Evolutionary conservation across 1,140 invertebrate species (phyloP).

Genomic region (Goniozus legneri): DNA sequence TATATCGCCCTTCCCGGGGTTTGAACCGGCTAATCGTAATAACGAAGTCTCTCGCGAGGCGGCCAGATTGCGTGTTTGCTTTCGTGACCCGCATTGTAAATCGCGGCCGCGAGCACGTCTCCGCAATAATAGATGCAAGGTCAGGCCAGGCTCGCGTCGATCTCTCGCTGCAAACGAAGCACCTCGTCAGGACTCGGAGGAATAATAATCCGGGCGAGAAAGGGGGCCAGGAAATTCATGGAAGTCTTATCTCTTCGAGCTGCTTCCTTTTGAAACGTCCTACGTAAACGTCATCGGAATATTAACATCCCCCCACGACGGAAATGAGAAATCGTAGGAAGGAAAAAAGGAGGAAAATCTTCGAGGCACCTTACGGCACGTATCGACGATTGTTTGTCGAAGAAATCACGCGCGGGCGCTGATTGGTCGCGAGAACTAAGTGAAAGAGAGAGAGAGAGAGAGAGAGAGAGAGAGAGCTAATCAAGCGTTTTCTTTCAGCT

Average conservation of each 20-base stretch:
- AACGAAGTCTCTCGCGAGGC: neutral
- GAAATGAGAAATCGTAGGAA: too few relatives aligned
- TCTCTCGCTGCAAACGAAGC: neutral
- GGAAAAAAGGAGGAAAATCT: too few relatives aligned
- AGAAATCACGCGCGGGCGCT: too few relatives aligned
- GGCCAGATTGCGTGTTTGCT: too few relatives aligned
- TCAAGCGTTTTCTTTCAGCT: too few relatives aligned
- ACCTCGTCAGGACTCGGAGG: neutral
- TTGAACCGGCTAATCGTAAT: too few relatives aligned
- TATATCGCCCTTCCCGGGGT: too few relatives aligned
- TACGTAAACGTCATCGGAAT: conserved; percentile 17
- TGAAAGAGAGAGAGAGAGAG: too few relatives aligned
- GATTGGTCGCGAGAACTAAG: too few relatives aligned
- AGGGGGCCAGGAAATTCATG: conserved; percentile 7
- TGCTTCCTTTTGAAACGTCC: conserved; percentile 15
- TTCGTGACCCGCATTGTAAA: conserved; percentile 1
- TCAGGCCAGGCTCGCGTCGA: neutral
- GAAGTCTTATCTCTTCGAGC: conserved; percentile 17
- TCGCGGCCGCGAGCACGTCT: conserved; percentile 13
- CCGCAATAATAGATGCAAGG: conserved; percentile 12
- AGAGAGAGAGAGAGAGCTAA: too few relatives aligned
- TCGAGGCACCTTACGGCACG: too few relatives aligned
- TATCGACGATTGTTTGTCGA: too few relatives aligned
- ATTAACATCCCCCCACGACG: conserved; percentile 19
- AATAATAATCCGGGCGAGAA: conserved; percentile 22